Evolutionary conservation across 2,113 vertebrate genomes (phyloP).

Genomic region (Cinclus cinclus): DNA sequence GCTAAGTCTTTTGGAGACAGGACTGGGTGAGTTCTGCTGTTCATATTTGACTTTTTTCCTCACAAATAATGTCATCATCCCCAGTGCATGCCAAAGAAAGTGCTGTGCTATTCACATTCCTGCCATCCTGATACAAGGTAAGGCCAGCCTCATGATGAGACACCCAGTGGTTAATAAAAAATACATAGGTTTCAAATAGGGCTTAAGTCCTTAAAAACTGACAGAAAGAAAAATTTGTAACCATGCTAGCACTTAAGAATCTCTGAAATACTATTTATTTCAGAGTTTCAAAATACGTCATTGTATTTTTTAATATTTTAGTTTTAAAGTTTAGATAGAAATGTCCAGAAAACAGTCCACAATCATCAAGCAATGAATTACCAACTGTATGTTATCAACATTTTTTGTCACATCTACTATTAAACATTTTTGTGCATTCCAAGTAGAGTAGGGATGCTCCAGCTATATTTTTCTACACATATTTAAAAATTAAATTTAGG

Average conservation of each 20-base stretch:
- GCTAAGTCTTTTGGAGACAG: neutral
- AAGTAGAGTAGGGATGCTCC: neutral
- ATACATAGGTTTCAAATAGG: neutral
- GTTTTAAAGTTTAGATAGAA: neutral
- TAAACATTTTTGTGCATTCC: neutral
- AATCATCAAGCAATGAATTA: neutral
- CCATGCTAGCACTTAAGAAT: neutral
- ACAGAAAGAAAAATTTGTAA: neutral
- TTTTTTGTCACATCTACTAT: neutral
- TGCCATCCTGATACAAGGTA: neutral
- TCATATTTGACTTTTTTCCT: neutral
- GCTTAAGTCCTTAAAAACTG: neutral
- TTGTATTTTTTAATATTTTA: neutral
- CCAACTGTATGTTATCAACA: neutral
- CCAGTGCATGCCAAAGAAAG: neutral
- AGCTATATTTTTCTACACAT: neutral
- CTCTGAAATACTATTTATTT: neutral
- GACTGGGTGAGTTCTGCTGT: neutral
- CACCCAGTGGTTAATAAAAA: neutral
- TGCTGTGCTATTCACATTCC: rapidly evolving
- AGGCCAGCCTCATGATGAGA: neutral
- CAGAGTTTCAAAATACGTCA: neutral
- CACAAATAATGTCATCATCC: neutral
- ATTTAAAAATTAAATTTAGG: neutral
- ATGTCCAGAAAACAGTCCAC: neutral